phyloP scores from a whole-genome alignment of 2,113 vertebrate genomes.

The Nasalis larvatus region DNA sequence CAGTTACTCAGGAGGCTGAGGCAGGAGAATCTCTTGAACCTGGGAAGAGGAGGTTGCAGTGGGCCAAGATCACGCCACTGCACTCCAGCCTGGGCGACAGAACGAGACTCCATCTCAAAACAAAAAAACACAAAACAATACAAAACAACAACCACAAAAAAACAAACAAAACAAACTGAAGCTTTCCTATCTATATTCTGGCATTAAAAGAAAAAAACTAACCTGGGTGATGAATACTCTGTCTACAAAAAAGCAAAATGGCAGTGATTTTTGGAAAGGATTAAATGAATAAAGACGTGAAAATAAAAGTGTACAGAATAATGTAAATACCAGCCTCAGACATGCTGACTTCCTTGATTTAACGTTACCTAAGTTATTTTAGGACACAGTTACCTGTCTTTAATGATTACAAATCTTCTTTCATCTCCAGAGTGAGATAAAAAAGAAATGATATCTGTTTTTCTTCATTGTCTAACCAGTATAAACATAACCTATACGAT shows the following conservation, averaged over 20 bases:
- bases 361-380: slow-evolving; percentile 32
- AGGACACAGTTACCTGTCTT: slow-evolving; percentile 25
- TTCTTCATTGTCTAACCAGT: slow-evolving; percentile 66
- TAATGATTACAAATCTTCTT: slow-evolving; percentile 56
- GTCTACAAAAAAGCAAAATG: background rate
- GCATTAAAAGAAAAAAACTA: background rate
- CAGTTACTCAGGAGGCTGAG: too few relatives aligned
- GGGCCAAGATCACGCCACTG: background rate
- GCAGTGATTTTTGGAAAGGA: background rate
- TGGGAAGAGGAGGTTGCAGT: too few relatives aligned
- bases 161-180: background rate
- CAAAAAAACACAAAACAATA: too few relatives aligned
- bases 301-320: background rate
- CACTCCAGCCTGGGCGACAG: background rate
- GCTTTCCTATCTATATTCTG: background rate
- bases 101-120: too few relatives aligned
- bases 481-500: slow-evolving; percentile 62
- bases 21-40: too few relatives aligned
- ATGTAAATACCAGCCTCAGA: background rate
- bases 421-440: slow-evolving; percentile 52
- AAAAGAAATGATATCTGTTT: slow-evolving; percentile 68
- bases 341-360: background rate
- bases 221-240: background rate
- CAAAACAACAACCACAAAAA: too few relatives aligned
- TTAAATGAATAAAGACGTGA: background rate